Base-by-base conservation (phyloP, 1,140 invertebrate genomes). In the Zaprionus africanus region DNA sequence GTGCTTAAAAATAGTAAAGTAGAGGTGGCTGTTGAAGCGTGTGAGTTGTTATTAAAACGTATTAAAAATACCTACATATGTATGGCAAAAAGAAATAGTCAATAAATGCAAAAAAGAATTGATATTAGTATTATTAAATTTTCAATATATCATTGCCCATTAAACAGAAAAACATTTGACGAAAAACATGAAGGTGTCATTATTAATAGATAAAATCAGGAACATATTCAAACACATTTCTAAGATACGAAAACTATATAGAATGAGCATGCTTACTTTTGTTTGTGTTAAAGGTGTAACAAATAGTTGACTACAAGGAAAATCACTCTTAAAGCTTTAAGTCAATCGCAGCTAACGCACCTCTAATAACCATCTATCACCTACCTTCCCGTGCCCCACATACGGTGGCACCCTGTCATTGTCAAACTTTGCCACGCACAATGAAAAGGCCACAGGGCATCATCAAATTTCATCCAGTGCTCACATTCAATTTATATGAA, bases 401-500 rank as follows among this genome's bases (percentile, higher is more conserved):
- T 24, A 19, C 4, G 9, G 13, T 34, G 15, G 15, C 2, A 38
- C 15, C 13, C 17, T 4, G 1, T 12, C 59, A 34, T 26, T 76
- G 43, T 60, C 36, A 71, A 53, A 60, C 31, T 54, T 73, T 13
- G 59, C 34, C 67, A 54, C 46, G 57, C 57, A 72, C 62, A 73
- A 56, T 61, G 58, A 28, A 36, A 63, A 57, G 41, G 59, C 57
- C 46, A 19, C 41, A 24, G 51, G 70, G 46, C 63, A 66, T 49
- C 69, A 73, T 70, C 51, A 73, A 43, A 76, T 76, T 71, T 76
- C 60, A 76, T 59, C 53, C 73, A 65, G 34, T 59, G 41, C 56
- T 76, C 67, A 54, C 73, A 71, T 76, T 76, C 73, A 71, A 76
- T 76, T 76, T 76, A 76, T 76, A 76, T 71, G 73, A 76, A 71